Evolutionary conservation across 1,140 invertebrate genomes (phyloP).

Genomic region (Orchestia grillus): DNA sequence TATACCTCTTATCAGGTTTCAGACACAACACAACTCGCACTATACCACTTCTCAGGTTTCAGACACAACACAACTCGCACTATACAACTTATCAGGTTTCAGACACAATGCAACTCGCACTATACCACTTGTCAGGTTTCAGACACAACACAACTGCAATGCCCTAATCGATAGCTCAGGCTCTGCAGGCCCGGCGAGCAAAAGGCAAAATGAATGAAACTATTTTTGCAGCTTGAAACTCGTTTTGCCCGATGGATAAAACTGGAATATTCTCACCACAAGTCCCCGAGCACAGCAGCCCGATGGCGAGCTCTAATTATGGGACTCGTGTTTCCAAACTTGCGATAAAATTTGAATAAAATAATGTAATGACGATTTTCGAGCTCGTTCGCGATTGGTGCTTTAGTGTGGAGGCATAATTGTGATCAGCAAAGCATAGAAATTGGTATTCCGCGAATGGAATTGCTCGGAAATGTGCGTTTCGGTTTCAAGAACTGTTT

Average conservation of each 20-base stretch:
- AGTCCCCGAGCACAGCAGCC: background rate
- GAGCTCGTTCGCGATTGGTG: background rate
- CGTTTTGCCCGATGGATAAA: background rate
- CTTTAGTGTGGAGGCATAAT: no score
- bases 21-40: background rate
- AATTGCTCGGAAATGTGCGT: no score
- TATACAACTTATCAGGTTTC: no score
- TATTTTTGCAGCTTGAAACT: slow-evolving; percentile 15
- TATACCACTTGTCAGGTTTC: background rate
- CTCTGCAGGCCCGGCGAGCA: background rate
- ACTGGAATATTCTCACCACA: background rate
- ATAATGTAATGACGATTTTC: background rate
- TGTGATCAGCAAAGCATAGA: no score
- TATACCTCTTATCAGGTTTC: no score
- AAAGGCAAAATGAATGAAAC: background rate
- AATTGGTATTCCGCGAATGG: no score
- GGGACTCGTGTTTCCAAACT: background rate
- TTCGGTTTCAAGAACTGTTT: no score
- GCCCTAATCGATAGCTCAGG: background rate
- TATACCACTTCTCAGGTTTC: background rate
- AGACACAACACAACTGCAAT: background rate
- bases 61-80: no score
- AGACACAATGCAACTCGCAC: background rate
- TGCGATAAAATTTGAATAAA: background rate
- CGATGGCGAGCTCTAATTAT: background rate